Base-by-base conservation (phyloP, 2,797 vertebrate genomes). In the Macroramphosus scolopax region DNA sequence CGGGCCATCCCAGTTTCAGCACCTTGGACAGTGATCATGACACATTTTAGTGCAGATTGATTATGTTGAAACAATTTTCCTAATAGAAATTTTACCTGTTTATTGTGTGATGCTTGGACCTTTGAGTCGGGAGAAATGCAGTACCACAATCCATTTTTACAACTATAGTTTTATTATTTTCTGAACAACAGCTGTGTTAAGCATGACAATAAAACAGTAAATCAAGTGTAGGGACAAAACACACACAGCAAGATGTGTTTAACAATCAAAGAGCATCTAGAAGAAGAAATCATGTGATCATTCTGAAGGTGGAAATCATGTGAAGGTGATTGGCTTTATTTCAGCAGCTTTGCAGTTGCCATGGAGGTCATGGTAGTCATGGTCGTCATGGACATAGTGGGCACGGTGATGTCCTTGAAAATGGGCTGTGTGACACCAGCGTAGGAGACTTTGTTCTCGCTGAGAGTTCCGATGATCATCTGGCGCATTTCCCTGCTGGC, bases 401-500 rank as follows among this genome's bases (percentile, higher is more conserved):
- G 92, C 50, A 98, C 94, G 0, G 81, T 63, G 58, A 99, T 97
- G 68, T 98, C 94, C 77, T 81, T 95, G 80, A 98, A 99, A 72
- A 98, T 84, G 63, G 94, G 92, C 72, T 91, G 91, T 0, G 89
- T 87, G 70, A 84, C 81, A 12, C 87, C 85, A 17, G 84, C 84
- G 0, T 86, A 77, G 6, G 92, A 84, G 0, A 92, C 81, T 52
- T 93, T 94, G 66, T 82, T 92, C 85, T 97, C 94, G 25, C 92
- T 94, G 65, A 99, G 87, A 0, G 93, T 96, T 64, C 98, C 96
- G 1, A 98, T 93, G 77, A 99, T 97, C 51, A 90, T 98, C 79
- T 98, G 95, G 14, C 94, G 92, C 93, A 96, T 96, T 17, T 99
- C 97, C 25, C 94, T 90, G 83, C 91, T 96, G 80, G 94, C 92